phyloP scores from a whole-genome alignment of 2,888 invertebrate genomes.

The Conomelus anceps region DNA sequence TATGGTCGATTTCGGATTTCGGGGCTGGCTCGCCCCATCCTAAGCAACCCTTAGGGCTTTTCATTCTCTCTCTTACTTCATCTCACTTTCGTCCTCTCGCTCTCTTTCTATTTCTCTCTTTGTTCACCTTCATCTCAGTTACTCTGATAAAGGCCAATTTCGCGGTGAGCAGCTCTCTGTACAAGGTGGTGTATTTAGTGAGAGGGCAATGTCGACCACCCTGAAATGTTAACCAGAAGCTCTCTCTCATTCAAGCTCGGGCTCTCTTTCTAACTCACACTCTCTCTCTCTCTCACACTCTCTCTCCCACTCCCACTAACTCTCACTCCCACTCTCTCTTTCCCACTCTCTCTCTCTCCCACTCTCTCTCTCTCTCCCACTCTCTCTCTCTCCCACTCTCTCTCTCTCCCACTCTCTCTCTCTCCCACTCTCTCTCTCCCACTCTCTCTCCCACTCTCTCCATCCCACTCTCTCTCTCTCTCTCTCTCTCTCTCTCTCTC shows the following conservation, averaged over 20 bases:
- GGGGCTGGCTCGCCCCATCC: not conserved
- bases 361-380: not conserved
- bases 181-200: not conserved
- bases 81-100: not conserved
- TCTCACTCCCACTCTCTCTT: not conserved
- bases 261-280: no score
- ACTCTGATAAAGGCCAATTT: not conserved
- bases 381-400: no score
- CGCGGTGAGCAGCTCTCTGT: not conserved
- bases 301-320: not conserved
- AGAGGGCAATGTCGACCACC: not conserved
- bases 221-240: not conserved
- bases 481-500: not conserved
- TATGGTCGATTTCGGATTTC: not conserved
- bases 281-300: no score
- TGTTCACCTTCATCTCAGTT: not conserved
- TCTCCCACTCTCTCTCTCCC: not conserved
- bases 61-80: not conserved
- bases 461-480: not conserved
- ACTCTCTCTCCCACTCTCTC: not conserved
- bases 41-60: not conserved
- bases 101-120: not conserved
- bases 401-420: not conserved
- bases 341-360: not conserved
- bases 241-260: no score